Evolutionary conservation across 2,113 vertebrate species (phyloP).

Genomic region (Hippoglossus stenolepis): DNA sequence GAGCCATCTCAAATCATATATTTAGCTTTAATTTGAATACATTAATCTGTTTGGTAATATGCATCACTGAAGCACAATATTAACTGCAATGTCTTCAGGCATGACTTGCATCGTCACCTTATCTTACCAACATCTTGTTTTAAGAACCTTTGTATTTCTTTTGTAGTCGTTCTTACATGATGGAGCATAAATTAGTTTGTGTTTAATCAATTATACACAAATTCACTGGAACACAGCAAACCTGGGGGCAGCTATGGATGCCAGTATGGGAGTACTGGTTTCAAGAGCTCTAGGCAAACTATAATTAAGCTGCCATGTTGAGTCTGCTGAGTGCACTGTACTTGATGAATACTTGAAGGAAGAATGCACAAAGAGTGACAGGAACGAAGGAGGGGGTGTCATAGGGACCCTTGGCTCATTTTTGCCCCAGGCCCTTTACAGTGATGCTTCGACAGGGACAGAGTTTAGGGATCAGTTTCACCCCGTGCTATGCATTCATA

Average conservation of each 20-base stretch:
- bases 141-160: conserved; percentile 3
- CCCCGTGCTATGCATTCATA: not conserved
- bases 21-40: not conserved
- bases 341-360: conserved; percentile 36
- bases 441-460: conserved; percentile 8
- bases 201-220: conserved; percentile 22
- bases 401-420: not conserved
- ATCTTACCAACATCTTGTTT: conserved; percentile 1
- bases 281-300: conserved; percentile 27
- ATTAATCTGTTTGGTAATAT: not conserved
- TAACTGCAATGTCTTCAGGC: not conserved
- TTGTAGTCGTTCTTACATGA: not conserved
- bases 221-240: conserved; percentile 4
- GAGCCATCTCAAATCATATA: not conserved
- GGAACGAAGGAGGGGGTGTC: conserved; percentile 5
- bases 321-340: conserved; percentile 13
- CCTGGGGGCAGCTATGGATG: conserved; percentile 11
- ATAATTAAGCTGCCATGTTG: conserved; percentile 38
- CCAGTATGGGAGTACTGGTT: conserved; percentile 1
- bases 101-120: not conserved
- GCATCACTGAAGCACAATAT: not conserved
- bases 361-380: conserved; percentile 15
- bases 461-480: conserved; percentile 18
- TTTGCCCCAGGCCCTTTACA: not conserved
- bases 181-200: not conserved